Base-by-base conservation (phyloP, 2,113 vertebrate species). In the Tragelaphus scriptus region DNA sequence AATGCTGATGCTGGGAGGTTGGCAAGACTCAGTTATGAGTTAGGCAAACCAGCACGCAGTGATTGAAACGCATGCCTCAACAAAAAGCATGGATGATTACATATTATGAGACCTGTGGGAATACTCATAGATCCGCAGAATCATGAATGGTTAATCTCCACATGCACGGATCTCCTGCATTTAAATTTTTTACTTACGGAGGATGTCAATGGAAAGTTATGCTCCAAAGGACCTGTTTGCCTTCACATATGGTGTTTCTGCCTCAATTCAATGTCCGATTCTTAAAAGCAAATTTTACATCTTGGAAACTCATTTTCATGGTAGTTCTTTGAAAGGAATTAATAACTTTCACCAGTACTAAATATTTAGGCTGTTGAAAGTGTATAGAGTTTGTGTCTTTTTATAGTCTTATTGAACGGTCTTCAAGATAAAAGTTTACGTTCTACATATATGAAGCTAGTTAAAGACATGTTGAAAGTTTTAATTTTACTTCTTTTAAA, bases 21-120 rank as follows among this genome's bases (percentile, higher is more conserved):
- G 97, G 95, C 96, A 98, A 84, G 95, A 88, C 36, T 90, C 25
- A 40, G 59, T 36, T 85, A n/a, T 68, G 92, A 95, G 75, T 49
- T 77, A 95, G 88, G 90, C 85, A 77, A 51, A 63, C 23, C n/a
- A 79, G 90, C 0, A 6, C 1, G 0, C 47, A 77, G 85, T 88
- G 77, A 90, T 13, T 61, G 36, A 82, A 90, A 88, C 2, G 30
- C 63, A 85, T 1, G 75, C 80, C 59, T 77, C 88, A 75, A 61
- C 44, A 47, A 10, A 87, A 85, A 89, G 88, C 87, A 65, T 8
- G 85, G 15, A 68, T 65, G 94, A 92, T 63, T 68, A 28, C 7
- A 32, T 11, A 7, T 90, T 59, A 88, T 5, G 84, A 92, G 88
- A 23, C 85, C 71, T 68, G 40, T 14, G 92, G 90, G 96, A 84